A percentile compares a stretch with the other conserved stretches of the same genome.
phyloP scores from a whole-genome alignment of 2,113 vertebrate genomes.

The Petrocephalus zakoni region DNA sequence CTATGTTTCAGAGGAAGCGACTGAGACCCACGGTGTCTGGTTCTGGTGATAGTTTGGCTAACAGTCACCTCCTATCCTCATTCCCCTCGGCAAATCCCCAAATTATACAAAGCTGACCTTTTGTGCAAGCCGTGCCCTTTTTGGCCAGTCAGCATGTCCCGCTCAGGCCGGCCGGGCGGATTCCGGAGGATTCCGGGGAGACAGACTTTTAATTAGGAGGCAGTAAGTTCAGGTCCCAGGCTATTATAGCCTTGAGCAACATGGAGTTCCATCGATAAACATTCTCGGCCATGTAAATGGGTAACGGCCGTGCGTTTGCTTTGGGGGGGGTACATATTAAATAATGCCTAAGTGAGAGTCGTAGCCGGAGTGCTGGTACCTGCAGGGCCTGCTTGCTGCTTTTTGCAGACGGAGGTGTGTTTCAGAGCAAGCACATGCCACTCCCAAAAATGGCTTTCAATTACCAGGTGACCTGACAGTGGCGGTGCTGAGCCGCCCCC shows the following conservation, averaged over 20 bases:
- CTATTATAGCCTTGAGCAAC: not conserved
- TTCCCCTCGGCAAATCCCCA: not conserved
- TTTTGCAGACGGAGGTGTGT: not conserved
- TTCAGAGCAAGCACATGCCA: constrained; percentile 1
- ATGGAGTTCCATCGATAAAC: not conserved
- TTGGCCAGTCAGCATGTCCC: not conserved
- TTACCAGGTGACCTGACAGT: constrained; percentile 24
- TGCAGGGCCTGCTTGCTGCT: not conserved
- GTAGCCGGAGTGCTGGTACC: too few relatives aligned
- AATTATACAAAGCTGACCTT: constrained; percentile 3
- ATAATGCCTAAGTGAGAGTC: not conserved
- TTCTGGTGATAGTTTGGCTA: too few relatives aligned
- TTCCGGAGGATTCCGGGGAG: not conserved
- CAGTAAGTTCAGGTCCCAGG: not conserved
- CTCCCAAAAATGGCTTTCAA: constrained; percentile 29
- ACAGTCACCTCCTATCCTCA: too few relatives aligned
- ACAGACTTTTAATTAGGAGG: not conserved
- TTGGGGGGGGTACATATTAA: not conserved
- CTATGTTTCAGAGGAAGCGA: not conserved
- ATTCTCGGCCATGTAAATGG: constrained; percentile 1
- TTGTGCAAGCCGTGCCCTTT: not conserved
- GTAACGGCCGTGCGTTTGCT: not conserved
- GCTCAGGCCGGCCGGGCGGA: not conserved
- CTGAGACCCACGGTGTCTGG: not conserved
- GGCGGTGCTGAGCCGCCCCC: not conserved